Percentiles rank a stretch among this genome's conserved stretches.
Conservation (phyloP, 2,797 vertebrate species). For the Coluber constrictor region DNA sequence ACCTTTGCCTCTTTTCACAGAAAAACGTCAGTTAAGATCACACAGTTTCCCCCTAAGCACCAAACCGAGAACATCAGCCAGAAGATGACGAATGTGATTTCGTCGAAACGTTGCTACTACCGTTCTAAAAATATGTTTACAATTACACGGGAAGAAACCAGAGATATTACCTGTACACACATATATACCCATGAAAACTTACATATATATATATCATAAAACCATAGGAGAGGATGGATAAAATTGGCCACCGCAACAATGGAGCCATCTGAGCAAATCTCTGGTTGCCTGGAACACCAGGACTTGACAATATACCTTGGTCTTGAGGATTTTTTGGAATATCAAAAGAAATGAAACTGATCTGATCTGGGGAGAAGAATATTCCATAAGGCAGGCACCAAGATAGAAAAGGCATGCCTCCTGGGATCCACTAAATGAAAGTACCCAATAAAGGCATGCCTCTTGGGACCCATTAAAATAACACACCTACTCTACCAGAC, state of each 20-base stretch:
- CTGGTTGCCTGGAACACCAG: not conserved
- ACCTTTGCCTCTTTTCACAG: too few relatives aligned
- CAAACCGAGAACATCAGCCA: too few relatives aligned
- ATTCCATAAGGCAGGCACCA: not conserved
- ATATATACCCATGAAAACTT: too few relatives aligned
- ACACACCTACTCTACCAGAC: not conserved
- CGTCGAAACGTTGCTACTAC: too few relatives aligned
- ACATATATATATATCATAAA: not conserved
- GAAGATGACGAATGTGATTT: too few relatives aligned
- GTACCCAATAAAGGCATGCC: not conserved
- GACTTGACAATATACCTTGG: not conserved
- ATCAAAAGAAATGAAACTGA: not conserved
- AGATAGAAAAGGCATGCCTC: not conserved
- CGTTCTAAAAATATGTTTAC: too few relatives aligned
- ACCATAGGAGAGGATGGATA: not conserved
- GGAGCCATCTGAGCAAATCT: not conserved
- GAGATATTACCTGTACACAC: too few relatives aligned
- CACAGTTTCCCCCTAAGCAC: too few relatives aligned
- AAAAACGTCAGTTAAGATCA: too few relatives aligned
- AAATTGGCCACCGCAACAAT: not conserved
- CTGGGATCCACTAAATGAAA: not conserved
- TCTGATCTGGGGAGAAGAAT: not conserved
- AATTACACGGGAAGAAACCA: too few relatives aligned
- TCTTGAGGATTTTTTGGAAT: not conserved
- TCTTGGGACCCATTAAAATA: not conserved